Percentiles rank a stretch among this genome's conserved stretches.
phyloP scores from a whole-genome alignment of 2,797 vertebrate genomes.

The Hoplostethus atlanticus region DNA sequence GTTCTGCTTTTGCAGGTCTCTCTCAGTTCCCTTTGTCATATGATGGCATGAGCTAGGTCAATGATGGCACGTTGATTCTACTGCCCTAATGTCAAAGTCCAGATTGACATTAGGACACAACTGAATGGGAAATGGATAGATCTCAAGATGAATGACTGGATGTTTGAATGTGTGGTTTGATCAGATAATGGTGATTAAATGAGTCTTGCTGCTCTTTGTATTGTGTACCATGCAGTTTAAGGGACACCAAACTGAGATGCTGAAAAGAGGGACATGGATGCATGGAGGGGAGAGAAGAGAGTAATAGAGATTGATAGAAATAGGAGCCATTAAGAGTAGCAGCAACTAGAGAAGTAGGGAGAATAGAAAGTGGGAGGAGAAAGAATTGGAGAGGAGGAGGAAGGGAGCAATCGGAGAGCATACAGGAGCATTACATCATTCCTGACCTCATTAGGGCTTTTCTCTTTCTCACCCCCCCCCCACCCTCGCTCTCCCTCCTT shows the following conservation, averaged over 20 bases:
- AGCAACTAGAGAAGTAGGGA: slow-evolving; percentile 74
- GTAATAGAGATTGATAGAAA: slow-evolving; percentile 71
- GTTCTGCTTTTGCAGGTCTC: slow-evolving; percentile 65
- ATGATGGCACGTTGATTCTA: slow-evolving; percentile 9
- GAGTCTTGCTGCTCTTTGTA: no score
- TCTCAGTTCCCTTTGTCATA: slow-evolving; percentile 63
- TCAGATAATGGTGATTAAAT: no score
- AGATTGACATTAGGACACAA: slow-evolving; percentile 2
- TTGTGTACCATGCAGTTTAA: slow-evolving; percentile 3
- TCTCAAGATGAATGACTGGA: neutral
- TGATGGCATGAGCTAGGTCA: slow-evolving; percentile 45
- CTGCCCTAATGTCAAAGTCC: slow-evolving; percentile 12
- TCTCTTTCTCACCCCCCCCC: slow-evolving; percentile 66
- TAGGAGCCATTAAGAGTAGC: slow-evolving; percentile 78
- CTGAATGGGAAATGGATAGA: neutral
- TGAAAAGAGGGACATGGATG: slow-evolving; percentile 30
- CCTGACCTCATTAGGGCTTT: slow-evolving; percentile 86
- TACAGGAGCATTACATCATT: slow-evolving; percentile 85
- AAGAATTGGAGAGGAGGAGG: slow-evolving; percentile 70
- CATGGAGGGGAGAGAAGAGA: slow-evolving; percentile 41
- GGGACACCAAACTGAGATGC: slow-evolving; percentile 1
- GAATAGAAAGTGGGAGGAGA: slow-evolving; percentile 77
- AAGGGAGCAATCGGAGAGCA: slow-evolving; percentile 73
- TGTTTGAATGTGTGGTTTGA: no score
- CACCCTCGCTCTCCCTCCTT: slow-evolving; percentile 55